Conservation (phyloP, 1,140 invertebrate species). For the Onthophagus taurus region DNA sequence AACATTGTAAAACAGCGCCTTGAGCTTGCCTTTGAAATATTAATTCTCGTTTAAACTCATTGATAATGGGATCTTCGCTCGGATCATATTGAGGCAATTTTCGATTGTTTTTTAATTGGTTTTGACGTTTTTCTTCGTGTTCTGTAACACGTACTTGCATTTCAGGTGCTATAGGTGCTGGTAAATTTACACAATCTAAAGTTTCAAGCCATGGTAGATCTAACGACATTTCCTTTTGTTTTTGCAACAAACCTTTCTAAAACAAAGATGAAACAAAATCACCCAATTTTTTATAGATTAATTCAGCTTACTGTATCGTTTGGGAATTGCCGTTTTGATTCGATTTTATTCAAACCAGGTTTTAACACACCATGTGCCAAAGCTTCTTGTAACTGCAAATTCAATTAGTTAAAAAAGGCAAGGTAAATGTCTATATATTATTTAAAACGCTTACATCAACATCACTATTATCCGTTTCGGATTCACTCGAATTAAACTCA, state of each 20-base stretch:
- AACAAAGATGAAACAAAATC: constrained; percentile 19
- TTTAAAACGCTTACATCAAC: constrained; percentile 35
- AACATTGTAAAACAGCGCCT: constrained; percentile 66
- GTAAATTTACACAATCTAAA: constrained; percentile 64
- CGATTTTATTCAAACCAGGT: constrained; percentile 68
- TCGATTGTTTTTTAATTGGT: constrained; percentile 56
- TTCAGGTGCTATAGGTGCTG: constrained; percentile 74
- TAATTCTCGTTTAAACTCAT: constrained; percentile 90
- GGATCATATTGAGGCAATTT: constrained; percentile 54
- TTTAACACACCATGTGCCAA: constrained; percentile 72
- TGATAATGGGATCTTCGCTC: constrained; percentile 70
- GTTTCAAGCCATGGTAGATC: constrained; percentile 78
- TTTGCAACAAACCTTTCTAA: constrained; percentile 55
- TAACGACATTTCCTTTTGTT: constrained; percentile 60
- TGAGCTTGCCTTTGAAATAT: constrained; percentile 89
- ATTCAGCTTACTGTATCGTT: constrained; percentile 51
- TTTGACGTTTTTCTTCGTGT: constrained; percentile 57
- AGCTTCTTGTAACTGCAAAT: constrained; percentile 68
- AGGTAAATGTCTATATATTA: too few species aligned
- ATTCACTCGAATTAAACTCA: constrained; percentile 28
- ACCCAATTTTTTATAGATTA: background rate
- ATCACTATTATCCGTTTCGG: constrained; percentile 38
- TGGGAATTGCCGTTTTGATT: constrained; percentile 46
- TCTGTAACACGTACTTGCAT: constrained; percentile 61
- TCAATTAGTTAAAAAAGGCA: too few species aligned